phyloP scores from a whole-genome alignment of 1,140 invertebrate genomes.

The Ostrea denselamellosa region DNA sequence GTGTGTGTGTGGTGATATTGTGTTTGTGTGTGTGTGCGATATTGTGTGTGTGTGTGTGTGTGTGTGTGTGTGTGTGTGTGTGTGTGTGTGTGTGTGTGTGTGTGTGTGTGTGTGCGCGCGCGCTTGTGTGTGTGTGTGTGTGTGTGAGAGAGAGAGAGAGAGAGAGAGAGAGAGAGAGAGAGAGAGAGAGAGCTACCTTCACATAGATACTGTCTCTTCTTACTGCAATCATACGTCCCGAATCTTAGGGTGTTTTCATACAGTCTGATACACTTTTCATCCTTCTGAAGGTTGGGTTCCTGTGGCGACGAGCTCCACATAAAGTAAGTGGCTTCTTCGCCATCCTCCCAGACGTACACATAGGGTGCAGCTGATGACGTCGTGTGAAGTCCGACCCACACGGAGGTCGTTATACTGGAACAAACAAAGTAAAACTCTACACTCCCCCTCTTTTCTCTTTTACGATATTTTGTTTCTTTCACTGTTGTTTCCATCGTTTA shows the following conservation, averaged over 20 bases:
- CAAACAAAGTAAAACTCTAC: background rate
- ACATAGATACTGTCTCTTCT: background rate
- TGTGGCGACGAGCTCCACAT: background rate
- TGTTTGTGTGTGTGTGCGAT: too few species aligned
- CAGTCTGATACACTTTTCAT: background rate
- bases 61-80: too few species aligned
- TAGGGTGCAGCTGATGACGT: background rate
- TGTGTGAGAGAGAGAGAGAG: background rate
- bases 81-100: too few species aligned
- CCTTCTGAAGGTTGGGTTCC: background rate
- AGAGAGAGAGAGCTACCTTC: background rate
- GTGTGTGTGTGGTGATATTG: too few species aligned
- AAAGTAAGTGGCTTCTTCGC: background rate
- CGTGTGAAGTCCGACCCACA: constrained; percentile 3
- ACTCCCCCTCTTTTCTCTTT: too few species aligned
- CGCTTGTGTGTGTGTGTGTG: background rate
- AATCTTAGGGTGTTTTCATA: background rate
- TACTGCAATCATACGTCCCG: background rate
- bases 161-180: background rate
- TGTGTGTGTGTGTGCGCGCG: too few species aligned
- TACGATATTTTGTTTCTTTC: too few species aligned
- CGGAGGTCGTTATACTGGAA: background rate
- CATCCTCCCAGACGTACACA: background rate
- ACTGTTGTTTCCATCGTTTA: too few species aligned
- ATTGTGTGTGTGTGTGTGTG: too few species aligned